A percentile compares a stretch with the other conserved stretches of the same genome.
Conservation (phyloP, 2,797 vertebrate species). For the Brotogeris chrysoptera region DNA sequence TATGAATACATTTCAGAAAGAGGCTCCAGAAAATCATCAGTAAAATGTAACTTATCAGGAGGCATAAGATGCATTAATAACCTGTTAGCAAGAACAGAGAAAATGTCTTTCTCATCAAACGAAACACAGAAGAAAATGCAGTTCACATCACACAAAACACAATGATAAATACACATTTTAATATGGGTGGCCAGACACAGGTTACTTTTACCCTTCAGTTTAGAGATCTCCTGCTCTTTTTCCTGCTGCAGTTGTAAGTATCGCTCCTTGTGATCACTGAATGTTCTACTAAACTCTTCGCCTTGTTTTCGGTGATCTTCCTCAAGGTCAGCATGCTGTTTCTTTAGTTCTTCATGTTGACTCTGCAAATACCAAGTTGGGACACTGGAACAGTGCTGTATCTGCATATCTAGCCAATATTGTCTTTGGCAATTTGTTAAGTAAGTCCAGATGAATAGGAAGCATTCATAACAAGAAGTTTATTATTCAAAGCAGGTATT, state of each 20-base stretch:
- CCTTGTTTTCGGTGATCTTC: constrained; percentile 88
- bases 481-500: constrained; percentile 42
- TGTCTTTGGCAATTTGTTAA: constrained; percentile 44
- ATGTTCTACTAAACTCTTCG: constrained; percentile 85
- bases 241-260: constrained; percentile 86
- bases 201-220: constrained; percentile 86
- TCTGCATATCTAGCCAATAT: constrained; percentile 17
- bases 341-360: constrained; percentile 94
- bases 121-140: no score
- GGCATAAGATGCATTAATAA: neutral
- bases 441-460: constrained; percentile 16
- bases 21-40: neutral
- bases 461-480: constrained; percentile 28
- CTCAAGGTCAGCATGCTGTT: constrained; percentile 89
- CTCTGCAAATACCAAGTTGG: constrained; percentile 78
- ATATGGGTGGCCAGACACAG: neutral
- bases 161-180: neutral
- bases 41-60: neutral
- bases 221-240: constrained; percentile 88
- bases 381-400: neutral
- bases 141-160: neutral
- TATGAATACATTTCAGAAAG: neutral
- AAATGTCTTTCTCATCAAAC: neutral
- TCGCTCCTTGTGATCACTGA: constrained; percentile 87
- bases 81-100: neutral